Evolutionary conservation across 2,113 vertebrate genomes (phyloP), one percentile per base, ranked within the genome.

Genomic region (Anguilla japonica): DNA sequence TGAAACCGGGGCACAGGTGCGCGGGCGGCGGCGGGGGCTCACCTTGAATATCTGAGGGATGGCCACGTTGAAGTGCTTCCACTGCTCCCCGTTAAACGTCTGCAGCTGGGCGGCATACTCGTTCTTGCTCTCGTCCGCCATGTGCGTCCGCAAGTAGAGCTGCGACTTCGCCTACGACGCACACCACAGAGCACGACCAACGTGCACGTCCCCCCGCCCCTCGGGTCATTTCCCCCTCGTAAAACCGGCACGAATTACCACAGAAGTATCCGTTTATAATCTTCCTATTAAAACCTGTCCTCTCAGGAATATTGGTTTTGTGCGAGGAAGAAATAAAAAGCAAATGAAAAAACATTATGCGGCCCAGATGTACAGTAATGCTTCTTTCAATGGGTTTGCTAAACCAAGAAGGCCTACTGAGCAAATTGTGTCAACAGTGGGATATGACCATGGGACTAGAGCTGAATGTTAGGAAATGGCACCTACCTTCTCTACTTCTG

Each of bases 41-140:
- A 99, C 98, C 98, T 99, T 99, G 88, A 99, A 99, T 93, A 99
- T 98, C 92, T 98, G 97, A 87, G 98, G 98, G 92, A 99, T 98
- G 88, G 98, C 95, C 79, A 96, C 94, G 84, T 98, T 97, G 94
- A 97, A 99, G 94, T 99, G 98, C 91, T 99, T 99, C 95, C 98
- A 97, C 91, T 99, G 98, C 80, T 99, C 98, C 0, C 94, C 96
- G 88, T 99, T 99, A 84, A 98, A 99, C 93, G 96, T 98, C 89
- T 99, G 99, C 67, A 99, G 95, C 50, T 99, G 98, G 83, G 98
- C 97, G 3, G 99, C 99, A 81, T 99, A 99, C 87, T 99, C 98
- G 15, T 99, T 99, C 95, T 99, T 99, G 90, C 98, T 99, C 92
- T 99, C 98, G 81, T 99, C 98, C 9, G 97, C 98, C 96, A 96